A percentile compares a stretch with the other conserved stretches of the same genome.
These are phyloP conservation scores for Eupithecia vulgata DNA, from an alignment of 2,888 invertebrate species.

Conservation along the genomic window DNA sequence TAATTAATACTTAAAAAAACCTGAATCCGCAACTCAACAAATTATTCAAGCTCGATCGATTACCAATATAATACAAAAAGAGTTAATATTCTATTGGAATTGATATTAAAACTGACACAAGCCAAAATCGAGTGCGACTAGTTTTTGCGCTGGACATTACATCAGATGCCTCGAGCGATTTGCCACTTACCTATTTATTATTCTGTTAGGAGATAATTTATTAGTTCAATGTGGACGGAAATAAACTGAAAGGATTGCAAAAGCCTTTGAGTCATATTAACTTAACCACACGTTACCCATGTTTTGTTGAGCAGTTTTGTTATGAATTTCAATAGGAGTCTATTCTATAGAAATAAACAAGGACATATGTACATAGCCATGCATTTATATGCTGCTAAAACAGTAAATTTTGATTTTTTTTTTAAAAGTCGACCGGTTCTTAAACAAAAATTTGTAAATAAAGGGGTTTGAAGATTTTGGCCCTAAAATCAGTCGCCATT, in stretches of 20 bases:
- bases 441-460: too few relatives aligned
- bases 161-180: conserved; percentile 58
- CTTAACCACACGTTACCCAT: background rate
- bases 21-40: background rate
- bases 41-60: background rate
- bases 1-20: too few relatives aligned
- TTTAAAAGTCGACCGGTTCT: too few relatives aligned
- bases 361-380: background rate
- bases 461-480: too few relatives aligned
- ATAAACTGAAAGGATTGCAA: background rate
- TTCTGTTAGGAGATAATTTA: conserved; percentile 18
- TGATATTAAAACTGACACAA: conserved; percentile 9
- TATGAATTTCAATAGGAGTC: background rate
- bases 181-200: conserved; percentile 38
- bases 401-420: background rate
- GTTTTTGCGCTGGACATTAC: conserved; percentile 66
- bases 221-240: conserved; percentile 13
- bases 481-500: too few relatives aligned
- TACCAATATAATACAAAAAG: background rate
- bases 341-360: background rate
- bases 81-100: background rate
- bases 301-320: background rate
- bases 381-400: background rate
- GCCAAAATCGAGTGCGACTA: conserved; percentile 65
- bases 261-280: background rate